A percentile compares a stretch with the other conserved stretches of the same genome.
Conservation (phyloP, 2,888 invertebrate species). For the Sepiola atlantica region DNA sequence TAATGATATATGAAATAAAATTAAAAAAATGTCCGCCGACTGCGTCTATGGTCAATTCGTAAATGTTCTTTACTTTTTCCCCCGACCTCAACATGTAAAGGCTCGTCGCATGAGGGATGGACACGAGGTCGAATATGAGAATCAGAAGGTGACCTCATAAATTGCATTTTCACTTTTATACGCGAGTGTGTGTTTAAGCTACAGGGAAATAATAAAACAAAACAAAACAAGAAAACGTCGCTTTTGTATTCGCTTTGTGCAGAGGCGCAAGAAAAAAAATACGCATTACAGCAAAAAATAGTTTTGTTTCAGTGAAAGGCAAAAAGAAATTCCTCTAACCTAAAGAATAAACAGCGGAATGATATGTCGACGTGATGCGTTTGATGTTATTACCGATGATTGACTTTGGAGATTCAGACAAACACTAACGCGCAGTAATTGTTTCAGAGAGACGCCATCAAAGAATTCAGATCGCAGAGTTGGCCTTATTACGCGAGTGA, state of each 20-base stretch:
- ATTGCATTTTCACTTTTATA: neutral
- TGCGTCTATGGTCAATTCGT: neutral
- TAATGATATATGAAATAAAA: neutral
- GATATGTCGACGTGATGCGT: neutral
- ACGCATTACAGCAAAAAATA: neutral
- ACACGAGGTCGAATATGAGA: neutral
- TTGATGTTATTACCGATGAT: neutral
- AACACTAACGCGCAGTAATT: neutral
- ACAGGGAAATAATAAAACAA: too few relatives aligned
- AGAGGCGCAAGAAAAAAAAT: neutral
- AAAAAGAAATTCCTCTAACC: neutral
- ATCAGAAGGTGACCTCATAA: neutral
- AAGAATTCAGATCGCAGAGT: neutral
- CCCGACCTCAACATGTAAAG: too few relatives aligned
- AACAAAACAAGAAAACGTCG: neutral
- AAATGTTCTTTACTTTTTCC: neutral
- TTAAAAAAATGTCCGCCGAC: too few relatives aligned
- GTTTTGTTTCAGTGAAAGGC: neutral
- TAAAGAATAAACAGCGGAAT: neutral
- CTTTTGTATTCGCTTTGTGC: neutral
- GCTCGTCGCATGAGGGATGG: neutral
- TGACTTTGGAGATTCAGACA: neutral
- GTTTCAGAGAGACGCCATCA: neutral
- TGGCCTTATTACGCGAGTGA: neutral
- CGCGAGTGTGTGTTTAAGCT: neutral